Evolutionary conservation across 2,113 vertebrate genomes (phyloP).

Genomic region (Pipa parva): DNA sequence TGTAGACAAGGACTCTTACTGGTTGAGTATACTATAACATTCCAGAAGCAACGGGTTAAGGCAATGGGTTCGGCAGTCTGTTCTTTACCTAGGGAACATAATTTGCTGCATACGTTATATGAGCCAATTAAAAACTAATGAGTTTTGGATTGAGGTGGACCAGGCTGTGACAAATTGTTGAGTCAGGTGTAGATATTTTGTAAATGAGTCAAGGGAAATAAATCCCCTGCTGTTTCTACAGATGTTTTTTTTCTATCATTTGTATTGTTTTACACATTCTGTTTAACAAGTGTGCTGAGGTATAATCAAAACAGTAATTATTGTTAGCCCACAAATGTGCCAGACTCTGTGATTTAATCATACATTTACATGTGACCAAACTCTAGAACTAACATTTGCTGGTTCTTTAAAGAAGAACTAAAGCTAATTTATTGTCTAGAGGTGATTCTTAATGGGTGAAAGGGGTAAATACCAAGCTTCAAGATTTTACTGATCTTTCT

Average conservation of each 20-base stretch:
- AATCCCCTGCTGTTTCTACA: conserved; percentile 50
- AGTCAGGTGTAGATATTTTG: conserved; percentile 48
- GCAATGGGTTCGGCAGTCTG: conserved; percentile 42
- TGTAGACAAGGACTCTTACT: too few species aligned
- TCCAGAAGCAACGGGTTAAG: not conserved
- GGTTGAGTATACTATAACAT: too few species aligned
- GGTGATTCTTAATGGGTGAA: too few species aligned
- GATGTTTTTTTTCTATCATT: conserved; percentile 49
- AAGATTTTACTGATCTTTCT: too few species aligned
- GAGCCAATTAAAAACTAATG: conserved; percentile 69
- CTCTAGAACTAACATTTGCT: too few species aligned
- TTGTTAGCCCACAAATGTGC: not conserved
- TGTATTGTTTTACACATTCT: conserved; percentile 45
- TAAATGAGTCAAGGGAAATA: conserved; percentile 41
- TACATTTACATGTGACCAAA: too few species aligned
- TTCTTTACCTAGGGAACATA: conserved; percentile 45
- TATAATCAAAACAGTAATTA: conserved; percentile 22
- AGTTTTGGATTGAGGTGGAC: conserved; percentile 55
- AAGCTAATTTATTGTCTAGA: too few species aligned
- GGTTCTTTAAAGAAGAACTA: too few species aligned
- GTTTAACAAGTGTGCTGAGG: conserved; percentile 24
- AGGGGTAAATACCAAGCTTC: too few species aligned
- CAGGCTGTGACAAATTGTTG: conserved; percentile 49
- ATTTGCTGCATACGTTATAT: conserved; percentile 51
- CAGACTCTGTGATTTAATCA: conserved; percentile 5